Conservation (phyloP, 2,797 vertebrate species). For the Psittacula derbiana region DNA sequence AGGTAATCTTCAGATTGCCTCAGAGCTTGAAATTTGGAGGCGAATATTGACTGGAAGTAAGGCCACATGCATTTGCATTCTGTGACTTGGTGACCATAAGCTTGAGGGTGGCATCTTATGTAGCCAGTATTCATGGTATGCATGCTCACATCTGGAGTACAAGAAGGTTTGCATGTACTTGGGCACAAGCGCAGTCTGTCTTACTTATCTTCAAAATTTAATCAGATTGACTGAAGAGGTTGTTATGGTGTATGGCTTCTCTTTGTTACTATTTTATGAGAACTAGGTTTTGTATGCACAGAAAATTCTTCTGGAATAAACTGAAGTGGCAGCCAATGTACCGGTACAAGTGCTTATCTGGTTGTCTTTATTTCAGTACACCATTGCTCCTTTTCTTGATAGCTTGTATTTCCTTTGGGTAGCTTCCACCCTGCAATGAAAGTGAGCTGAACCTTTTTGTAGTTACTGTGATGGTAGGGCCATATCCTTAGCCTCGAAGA, state of each 20-base stretch:
- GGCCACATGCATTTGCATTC: not conserved
- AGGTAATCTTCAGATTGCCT: not conserved
- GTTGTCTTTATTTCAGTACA: not conserved
- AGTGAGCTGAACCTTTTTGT: not conserved
- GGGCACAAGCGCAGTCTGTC: not conserved
- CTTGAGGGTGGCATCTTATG: not conserved
- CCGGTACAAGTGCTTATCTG: not conserved
- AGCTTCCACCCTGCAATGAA: not conserved
- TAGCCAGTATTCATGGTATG: not conserved
- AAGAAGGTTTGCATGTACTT: not conserved
- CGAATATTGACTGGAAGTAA: not conserved
- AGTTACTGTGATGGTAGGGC: not conserved
- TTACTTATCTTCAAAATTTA: not conserved
- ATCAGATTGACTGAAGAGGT: not conserved
- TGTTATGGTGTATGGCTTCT: not conserved
- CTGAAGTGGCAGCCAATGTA: not conserved
- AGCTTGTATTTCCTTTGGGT: not conserved
- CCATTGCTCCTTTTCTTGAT: not conserved
- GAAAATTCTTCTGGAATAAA: not conserved
- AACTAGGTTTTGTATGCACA: not conserved
- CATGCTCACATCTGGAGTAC: not conserved
- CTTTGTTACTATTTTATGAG: not conserved
- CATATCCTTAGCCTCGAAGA: not conserved
- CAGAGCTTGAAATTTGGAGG: not conserved
- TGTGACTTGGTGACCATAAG: not conserved